These are phyloP conservation scores for Diplosoma virens DNA, from an alignment of 23 tunicate genomes.

Conservation along the genomic window DNA sequence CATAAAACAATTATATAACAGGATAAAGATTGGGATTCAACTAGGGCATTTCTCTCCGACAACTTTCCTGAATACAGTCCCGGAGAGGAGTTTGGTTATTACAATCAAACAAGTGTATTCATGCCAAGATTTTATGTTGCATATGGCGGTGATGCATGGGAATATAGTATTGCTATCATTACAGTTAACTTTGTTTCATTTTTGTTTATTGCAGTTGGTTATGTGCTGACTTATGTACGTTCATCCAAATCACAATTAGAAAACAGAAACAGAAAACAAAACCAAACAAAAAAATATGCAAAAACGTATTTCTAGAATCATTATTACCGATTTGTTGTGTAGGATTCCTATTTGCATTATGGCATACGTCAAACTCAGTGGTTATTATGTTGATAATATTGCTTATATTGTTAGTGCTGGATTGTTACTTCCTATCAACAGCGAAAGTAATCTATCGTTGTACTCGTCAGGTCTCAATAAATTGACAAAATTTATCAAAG, in stretches of 20 bases:
- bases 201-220: conserved; percentile 17
- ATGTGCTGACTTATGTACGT: conserved; percentile 1
- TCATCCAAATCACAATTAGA: background rate
- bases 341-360: background rate
- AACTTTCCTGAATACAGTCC: background rate
- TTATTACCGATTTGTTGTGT: background rate
- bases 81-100: conserved; percentile 40
- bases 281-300: background rate
- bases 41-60: background rate
- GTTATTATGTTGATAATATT: background rate
- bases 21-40: background rate
- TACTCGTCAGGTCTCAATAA: too few species aligned
- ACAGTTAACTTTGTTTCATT: conserved; percentile 29
- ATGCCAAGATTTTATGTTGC: conserved; percentile 30
- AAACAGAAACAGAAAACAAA: background rate
- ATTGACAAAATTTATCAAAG: too few species aligned
- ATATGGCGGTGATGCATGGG: conserved; percentile 27
- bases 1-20: too few species aligned
- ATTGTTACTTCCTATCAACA: background rate
- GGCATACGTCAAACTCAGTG: background rate
- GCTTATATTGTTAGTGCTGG: background rate
- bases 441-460: background rate
- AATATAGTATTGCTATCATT: conserved; percentile 16
- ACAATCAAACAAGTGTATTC: conserved; percentile 44
- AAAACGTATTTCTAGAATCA: background rate